A percentile compares a stretch with the other conserved stretches of the same genome.
These are phyloP conservation scores for Argyresthia albistria DNA, from an alignment of 2,888 invertebrate genomes.

Conservation along the genomic window DNA sequence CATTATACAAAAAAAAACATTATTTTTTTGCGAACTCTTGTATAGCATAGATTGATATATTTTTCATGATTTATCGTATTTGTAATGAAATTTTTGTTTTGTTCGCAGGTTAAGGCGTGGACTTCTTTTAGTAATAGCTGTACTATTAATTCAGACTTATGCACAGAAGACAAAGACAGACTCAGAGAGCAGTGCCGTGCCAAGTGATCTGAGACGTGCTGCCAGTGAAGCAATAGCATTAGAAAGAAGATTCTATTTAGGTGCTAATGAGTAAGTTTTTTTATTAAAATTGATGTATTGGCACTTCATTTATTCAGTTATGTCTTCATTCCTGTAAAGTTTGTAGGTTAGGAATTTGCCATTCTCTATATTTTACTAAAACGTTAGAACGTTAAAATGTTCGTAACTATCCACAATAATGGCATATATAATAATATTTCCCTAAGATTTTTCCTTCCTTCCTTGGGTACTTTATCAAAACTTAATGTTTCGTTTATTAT, in stretches of 20 bases:
- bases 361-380: neutral
- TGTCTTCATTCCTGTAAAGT: too few species aligned
- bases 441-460: too few species aligned
- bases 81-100: slow-evolving; percentile 15
- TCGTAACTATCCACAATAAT: too few species aligned
- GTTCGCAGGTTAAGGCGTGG: slow-evolving; percentile 48
- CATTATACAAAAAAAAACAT: too few species aligned
- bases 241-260: slow-evolving; percentile 48
- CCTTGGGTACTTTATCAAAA: too few species aligned
- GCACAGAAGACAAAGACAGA: slow-evolving; percentile 44
- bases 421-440: too few species aligned
- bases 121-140: slow-evolving; percentile 39
- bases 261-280: slow-evolving; percentile 50
- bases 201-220: slow-evolving; percentile 52
- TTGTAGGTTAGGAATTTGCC: too few species aligned
- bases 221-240: slow-evolving; percentile 59
- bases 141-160: slow-evolving; percentile 23
- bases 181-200: slow-evolving; percentile 32
- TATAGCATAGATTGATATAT: too few species aligned
- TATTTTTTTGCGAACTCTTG: too few species aligned
- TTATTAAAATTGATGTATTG: neutral
- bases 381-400: too few species aligned
- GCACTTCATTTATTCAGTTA: neutral
- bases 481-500: too few species aligned
- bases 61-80: too few species aligned